Evolutionary conservation across 1,140 invertebrate genomes (phyloP).

Genomic region (Anoplolepis gracilipes): DNA sequence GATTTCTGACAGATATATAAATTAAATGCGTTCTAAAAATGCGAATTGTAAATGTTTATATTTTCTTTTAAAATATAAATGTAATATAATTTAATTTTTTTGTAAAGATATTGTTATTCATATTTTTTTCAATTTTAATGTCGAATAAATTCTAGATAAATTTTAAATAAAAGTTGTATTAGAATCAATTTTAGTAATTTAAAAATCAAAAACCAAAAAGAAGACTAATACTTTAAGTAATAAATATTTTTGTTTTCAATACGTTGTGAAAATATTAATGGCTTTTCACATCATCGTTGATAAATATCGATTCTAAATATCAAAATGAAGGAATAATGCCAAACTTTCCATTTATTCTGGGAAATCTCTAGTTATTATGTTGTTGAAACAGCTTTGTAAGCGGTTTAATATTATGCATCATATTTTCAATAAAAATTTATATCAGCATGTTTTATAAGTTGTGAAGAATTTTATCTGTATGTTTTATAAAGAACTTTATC

Average conservation of each 20-base stretch:
- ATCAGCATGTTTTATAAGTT: neutral
- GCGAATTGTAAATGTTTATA: too few species aligned
- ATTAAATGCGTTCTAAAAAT: neutral
- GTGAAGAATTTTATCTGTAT: neutral
- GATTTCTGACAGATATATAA: too few species aligned
- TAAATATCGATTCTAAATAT: neutral
- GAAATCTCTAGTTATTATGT: neutral
- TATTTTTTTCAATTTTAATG: neutral
- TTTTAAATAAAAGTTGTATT: too few species aligned
- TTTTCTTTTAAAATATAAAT: too few species aligned
- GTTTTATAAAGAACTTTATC: constrained; percentile 9
- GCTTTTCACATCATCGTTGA: neutral
- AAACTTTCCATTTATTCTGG: neutral
- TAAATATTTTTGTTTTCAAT: neutral
- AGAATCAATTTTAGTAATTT: too few species aligned
- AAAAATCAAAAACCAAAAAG: neutral
- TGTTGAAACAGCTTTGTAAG: constrained; percentile 20
- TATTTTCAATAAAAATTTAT: neutral
- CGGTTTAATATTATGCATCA: neutral
- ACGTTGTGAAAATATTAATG: neutral
- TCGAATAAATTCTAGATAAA: neutral
- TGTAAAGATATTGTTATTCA: too few species aligned
- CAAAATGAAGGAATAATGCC: neutral
- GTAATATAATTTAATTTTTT: too few species aligned
- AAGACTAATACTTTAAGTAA: neutral